Evolutionary conservation across 2,113 vertebrate species (phyloP), one percentile per base, ranked within the genome.

Genomic region (Pogona vitticeps): DNA sequence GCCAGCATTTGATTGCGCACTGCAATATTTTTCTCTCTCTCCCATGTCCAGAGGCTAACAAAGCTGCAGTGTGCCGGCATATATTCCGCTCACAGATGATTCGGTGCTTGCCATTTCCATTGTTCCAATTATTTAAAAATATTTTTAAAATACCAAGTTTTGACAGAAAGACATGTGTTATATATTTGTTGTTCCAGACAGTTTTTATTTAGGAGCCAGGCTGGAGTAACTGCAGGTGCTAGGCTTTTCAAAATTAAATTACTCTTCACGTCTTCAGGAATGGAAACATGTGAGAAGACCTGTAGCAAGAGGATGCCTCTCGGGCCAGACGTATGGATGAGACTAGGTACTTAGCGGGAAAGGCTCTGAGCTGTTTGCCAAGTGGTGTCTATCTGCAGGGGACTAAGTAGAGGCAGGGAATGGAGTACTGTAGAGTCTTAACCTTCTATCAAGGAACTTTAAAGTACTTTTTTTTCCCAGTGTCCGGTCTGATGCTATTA

Each of bases 201-300:
- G 93, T 92, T 92, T 88, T 88, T 91, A 86, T 82, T 65, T 88
- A 36, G 88, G 89, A 91, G 73, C 40, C 83, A 80, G 83, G 63
- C 88, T 95, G 91, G 92, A 89, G 89, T 13, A 1, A 2, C 9
- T 90, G 85, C 87, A 91, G 91, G 65, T 86, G 89, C 88, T 36
- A 83, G 90, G 76, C 87, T 92, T 92, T 93, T 93, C 91, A 91
- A 89, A 86, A 88, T 94, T 90, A 92, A 92, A 92, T 93, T 90
- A 88, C 87, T 92, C 86, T 91, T 94, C 91, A 88, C 89, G 91
- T 90, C 86, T 89, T 93, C 81, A 93, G 61, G 80, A 75, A 89
- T 90, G 89, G 84, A 68, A 68, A 12, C 31, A n/a, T 10, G 28
- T 68, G 65, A 68, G 46, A 68, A 26, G 26, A 68, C 31, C 12